These are phyloP conservation scores for Cheilosia vernalis DNA, from an alignment of 2,888 invertebrate species.

Conservation along the genomic window DNA sequence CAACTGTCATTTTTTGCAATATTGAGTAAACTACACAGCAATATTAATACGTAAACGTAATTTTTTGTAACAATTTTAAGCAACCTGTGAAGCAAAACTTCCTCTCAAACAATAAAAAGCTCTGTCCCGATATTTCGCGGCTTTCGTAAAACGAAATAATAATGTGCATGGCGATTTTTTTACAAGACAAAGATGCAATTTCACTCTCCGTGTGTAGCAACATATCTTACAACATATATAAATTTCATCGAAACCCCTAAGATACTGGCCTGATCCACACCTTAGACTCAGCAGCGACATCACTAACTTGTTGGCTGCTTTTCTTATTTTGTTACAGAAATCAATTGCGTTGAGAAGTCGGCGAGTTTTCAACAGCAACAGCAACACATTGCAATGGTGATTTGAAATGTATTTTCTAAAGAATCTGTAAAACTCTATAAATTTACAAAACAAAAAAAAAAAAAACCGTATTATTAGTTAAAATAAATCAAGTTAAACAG, in stretches of 20 bases:
- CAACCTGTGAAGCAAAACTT: too few species aligned
- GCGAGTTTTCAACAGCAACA: constrained; percentile 48
- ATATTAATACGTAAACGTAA: too few species aligned
- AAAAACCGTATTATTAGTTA: constrained; percentile 71
- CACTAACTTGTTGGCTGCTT: constrained; percentile 5
- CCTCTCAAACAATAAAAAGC: too few species aligned
- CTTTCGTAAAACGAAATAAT: too few species aligned
- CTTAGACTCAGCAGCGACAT: not conserved
- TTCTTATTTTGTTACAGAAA: constrained; percentile 77
- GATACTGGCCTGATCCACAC: constrained; percentile 4
- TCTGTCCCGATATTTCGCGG: too few species aligned
- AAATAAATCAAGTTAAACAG: constrained; percentile 39
- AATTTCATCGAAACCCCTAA: constrained; percentile 1
- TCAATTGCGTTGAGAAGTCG: constrained; percentile 80
- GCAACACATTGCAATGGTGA: constrained; percentile 65
- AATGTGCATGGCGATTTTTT: too few species aligned
- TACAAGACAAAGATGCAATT: too few species aligned
- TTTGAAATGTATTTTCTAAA: constrained; percentile 69
- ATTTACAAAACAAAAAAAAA: constrained; percentile 31
- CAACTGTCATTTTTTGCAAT: too few species aligned
- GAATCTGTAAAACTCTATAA: constrained; percentile 50
- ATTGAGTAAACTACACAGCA: too few species aligned
- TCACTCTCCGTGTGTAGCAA: too few species aligned
- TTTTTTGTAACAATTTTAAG: too few species aligned
- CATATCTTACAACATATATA: not conserved